Evolutionary conservation across 2,888 invertebrate species (phyloP).

Genomic region (Drosophila fungiperda): DNA sequence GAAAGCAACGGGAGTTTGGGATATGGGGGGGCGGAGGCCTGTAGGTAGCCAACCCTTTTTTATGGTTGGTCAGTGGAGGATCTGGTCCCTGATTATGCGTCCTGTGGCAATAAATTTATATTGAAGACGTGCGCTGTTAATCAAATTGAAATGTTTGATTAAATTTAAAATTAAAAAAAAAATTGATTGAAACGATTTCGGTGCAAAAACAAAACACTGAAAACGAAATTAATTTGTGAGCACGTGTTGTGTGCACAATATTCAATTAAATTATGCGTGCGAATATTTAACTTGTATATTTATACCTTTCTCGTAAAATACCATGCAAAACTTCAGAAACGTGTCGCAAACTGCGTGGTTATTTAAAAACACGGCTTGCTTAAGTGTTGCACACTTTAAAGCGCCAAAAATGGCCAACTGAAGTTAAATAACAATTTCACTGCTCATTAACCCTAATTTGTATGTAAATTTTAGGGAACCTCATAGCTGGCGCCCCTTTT

Average conservation of each 20-base stretch:
- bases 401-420: slow-evolving; percentile 69
- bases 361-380: slow-evolving; percentile 41
- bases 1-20: slow-evolving; percentile 7
- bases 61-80: slow-evolving; percentile 68
- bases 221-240: slow-evolving; percentile 63
- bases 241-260: slow-evolving; percentile 67
- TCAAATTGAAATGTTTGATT: slow-evolving; percentile 81
- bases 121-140: slow-evolving; percentile 80
- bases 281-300: slow-evolving; percentile 14
- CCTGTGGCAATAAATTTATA: slow-evolving; percentile 78
- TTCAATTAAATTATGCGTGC: slow-evolving; percentile 62
- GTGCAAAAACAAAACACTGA: slow-evolving; percentile 10
- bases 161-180: slow-evolving; percentile 67
- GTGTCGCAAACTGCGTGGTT: slow-evolving; percentile 70
- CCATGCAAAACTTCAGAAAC: slow-evolving; percentile 58
- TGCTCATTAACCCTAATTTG: slow-evolving; percentile 83
- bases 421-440: slow-evolving; percentile 83
- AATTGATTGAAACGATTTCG: neutral
- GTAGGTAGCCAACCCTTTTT: slow-evolving; percentile 71
- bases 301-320: slow-evolving; percentile 13
- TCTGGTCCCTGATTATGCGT: slow-evolving; percentile 74
- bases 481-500: slow-evolving; percentile 47
- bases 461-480: slow-evolving; percentile 76
- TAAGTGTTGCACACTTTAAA: slow-evolving; percentile 71
- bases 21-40: neutral